Evolutionary conservation across 2,113 vertebrate species (phyloP).

Genomic region (Poeciliopsis occidentalis): DNA sequence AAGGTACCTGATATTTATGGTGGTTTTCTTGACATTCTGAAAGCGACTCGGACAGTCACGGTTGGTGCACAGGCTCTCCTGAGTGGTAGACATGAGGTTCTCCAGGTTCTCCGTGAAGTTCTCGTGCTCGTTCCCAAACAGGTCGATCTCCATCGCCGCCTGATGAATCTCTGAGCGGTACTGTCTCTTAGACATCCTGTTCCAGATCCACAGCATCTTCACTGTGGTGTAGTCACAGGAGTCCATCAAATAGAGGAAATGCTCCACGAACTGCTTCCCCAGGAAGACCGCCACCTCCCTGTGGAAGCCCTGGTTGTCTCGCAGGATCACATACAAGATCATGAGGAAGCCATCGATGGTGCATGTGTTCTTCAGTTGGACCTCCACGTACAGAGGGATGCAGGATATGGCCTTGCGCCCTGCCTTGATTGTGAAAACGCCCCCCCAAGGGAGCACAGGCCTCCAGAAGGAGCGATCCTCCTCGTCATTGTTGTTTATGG

Average conservation of each 20-base stretch:
- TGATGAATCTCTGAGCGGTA: slow-evolving; percentile 86
- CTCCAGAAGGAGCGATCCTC: slow-evolving; percentile 89
- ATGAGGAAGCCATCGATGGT: slow-evolving; percentile 92
- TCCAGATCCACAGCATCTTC: slow-evolving; percentile 92
- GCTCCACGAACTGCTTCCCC: slow-evolving; percentile 86
- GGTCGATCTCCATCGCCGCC: slow-evolving; percentile 86
- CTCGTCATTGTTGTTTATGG: slow-evolving; percentile 87
- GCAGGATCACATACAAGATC: slow-evolving; percentile 89
- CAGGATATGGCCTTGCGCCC: slow-evolving; percentile 88
- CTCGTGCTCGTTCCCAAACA: slow-evolving; percentile 90
- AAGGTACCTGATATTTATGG: slow-evolving; percentile 85
- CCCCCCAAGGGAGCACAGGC: slow-evolving; percentile 91
- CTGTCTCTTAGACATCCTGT: slow-evolving; percentile 89
- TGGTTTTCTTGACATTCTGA: slow-evolving; percentile 82
- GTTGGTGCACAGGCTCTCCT: slow-evolving; percentile 87
- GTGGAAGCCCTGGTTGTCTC: slow-evolving; percentile 86
- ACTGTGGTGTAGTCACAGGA: slow-evolving; percentile 89
- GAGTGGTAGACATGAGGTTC: slow-evolving; percentile 87
- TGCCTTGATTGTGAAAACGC: slow-evolving; percentile 87
- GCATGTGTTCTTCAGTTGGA: slow-evolving; percentile 90
- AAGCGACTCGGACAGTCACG: slow-evolving; percentile 83
- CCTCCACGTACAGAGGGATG: slow-evolving; percentile 88
- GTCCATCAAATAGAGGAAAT: slow-evolving; percentile 90
- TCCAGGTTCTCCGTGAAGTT: slow-evolving; percentile 91
- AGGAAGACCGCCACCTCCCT: slow-evolving; percentile 86